Base-by-base conservation (phyloP, 2,113 vertebrate genomes). In the Rostratula benghalensis region DNA sequence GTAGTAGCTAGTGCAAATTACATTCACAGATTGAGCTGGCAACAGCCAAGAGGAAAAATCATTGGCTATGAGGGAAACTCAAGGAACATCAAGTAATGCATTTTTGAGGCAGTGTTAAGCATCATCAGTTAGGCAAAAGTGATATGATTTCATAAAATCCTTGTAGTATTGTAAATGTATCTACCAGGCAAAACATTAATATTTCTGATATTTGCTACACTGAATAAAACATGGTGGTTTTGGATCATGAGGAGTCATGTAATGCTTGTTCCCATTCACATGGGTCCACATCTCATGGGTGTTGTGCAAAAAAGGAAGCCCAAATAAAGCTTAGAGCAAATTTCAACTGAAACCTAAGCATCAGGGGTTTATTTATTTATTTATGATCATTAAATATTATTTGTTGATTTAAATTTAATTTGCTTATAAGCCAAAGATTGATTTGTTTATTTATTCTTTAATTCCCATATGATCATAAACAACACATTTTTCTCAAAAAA, bases 351-450 rank as follows among this genome's bases (percentile, higher is more conserved):
- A 95, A 65, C 50, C 77, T 79, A 63, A 89, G 35, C 33, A 46
- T 46, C 53, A 28, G 22, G 5, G 9, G 7, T 95, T 95, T 77
- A 83, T 83, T 90, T 90, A 45, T 79, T 70, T 84, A 71, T 89
- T 94, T 95, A 89, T 78, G 68, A 81, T 68, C 60, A 16, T 35
- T 59, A 81, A 90, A 80, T 92, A 87, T 51, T 89, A 48, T 87
- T 90, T 89, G 31, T 87, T 91, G 18, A 81, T 94, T 89, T 93
- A 86, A 80, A 51, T 86, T 37, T 93, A 67, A 92, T 68, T 86
- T 95, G 81, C 94, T 96, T 92, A 63, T 87, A 83, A 84, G 51
- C 54, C 46, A 77, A 74, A 83, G 1, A 6, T 87, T 83, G 86
- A 63, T 86, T 95, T 90, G 48, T 92, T 27, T 67, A 51, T 91